Evolutionary conservation across 2,113 vertebrate species (phyloP).

Genomic region (Lontra canadensis): DNA sequence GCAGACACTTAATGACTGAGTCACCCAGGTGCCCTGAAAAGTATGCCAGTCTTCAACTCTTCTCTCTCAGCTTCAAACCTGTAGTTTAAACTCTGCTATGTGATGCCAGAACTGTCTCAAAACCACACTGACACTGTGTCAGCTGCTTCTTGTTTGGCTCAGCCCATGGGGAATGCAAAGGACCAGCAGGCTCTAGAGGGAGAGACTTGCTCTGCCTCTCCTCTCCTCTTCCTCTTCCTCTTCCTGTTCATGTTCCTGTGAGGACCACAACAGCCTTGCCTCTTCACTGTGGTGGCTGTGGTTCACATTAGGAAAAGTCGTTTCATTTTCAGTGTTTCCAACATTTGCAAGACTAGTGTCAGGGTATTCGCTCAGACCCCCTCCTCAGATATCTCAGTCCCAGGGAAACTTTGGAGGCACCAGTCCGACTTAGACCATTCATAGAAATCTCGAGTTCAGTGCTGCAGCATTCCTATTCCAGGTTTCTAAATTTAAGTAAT

Average conservation of each 20-base stretch:
- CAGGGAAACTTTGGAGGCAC: background rate
- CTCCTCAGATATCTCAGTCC: background rate
- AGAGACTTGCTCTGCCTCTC: too few species aligned
- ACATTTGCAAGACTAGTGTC: background rate
- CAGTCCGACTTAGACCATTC: fast-evolving
- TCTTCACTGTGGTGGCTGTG: background rate
- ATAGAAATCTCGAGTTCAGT: background rate
- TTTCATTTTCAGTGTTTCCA: background rate
- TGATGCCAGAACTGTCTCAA: background rate
- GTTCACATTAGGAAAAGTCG: background rate
- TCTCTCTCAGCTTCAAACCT: background rate
- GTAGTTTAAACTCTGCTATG: background rate
- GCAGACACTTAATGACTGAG: too few species aligned
- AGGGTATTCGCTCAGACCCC: fast-evolving
- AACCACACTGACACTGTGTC: background rate
- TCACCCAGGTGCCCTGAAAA: background rate
- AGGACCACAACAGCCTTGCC: background rate
- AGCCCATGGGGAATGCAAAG: too few species aligned
- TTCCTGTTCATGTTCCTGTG: background rate
- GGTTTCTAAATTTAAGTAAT: background rate
- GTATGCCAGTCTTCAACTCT: background rate
- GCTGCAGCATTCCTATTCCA: fast-evolving
- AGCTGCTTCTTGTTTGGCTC: background rate
- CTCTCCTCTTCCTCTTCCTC: background rate
- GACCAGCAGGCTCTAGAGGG: fast-evolving